Conservation (phyloP, 2,113 vertebrate species). For the Semnornis frantzii region DNA sequence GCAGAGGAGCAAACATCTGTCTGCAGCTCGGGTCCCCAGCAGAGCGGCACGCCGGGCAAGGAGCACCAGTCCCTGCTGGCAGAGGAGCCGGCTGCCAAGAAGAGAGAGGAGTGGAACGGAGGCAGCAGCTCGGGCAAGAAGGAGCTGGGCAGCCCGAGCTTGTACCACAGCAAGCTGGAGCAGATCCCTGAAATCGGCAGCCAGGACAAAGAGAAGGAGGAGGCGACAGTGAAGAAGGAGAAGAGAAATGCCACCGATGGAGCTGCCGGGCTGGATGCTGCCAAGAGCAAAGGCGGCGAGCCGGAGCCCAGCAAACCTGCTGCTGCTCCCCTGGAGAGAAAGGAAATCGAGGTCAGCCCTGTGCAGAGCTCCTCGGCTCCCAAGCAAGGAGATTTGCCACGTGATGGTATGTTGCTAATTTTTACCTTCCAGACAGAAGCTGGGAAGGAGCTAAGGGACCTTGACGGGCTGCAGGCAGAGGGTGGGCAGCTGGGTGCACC, state of each 20-base stretch:
- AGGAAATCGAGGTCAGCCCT: constrained; percentile 67
- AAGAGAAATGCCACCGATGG: neutral
- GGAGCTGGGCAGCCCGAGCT: constrained; percentile 46
- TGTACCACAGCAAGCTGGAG: constrained; percentile 72
- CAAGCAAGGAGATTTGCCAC: constrained; percentile 57
- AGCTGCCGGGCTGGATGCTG: neutral
- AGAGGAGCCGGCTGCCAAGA: constrained; percentile 60
- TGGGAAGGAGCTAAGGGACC: neutral
- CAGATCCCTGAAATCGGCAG: constrained; percentile 68
- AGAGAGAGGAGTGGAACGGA: constrained; percentile 31
- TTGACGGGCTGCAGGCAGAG: neutral
- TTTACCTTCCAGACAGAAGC: constrained; percentile 47
- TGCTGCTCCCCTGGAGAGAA: constrained; percentile 22
- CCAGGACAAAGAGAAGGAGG: constrained; percentile 53
- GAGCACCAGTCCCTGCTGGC: neutral
- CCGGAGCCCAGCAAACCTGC: constrained; percentile 52
- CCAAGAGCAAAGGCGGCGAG: constrained; percentile 51
- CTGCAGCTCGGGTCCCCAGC: neutral
- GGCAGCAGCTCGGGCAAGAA: neutral
- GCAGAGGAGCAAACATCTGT: constrained; percentile 79
- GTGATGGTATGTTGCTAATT: constrained; percentile 77
- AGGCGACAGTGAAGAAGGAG: neutral
- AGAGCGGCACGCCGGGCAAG: neutral
- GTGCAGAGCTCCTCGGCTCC: constrained; percentile 30
- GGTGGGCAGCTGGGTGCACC: neutral